Conservation (phyloP, 2,113 vertebrate species). For the Hippopotamus amphibius region DNA sequence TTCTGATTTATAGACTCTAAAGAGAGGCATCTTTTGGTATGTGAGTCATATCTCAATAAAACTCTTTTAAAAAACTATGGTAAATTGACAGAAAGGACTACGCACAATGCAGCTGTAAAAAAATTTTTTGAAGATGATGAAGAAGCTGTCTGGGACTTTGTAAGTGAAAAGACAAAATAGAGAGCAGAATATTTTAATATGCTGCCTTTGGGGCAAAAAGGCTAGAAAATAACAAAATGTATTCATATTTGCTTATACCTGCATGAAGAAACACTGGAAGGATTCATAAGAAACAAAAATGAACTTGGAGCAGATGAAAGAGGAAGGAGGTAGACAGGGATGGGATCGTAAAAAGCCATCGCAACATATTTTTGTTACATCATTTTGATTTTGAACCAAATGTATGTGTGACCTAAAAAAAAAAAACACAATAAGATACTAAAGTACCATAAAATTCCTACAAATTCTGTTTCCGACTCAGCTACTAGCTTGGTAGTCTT, state of each 20-base stretch:
- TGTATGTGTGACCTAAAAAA: background rate
- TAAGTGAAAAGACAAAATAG: background rate
- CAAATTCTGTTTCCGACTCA: background rate
- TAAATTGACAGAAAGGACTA: background rate
- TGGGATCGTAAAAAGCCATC: background rate
- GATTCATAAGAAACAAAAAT: background rate
- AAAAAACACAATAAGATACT: background rate
- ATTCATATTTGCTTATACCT: background rate
- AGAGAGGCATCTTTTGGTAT: background rate
- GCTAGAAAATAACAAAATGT: background rate
- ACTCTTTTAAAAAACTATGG: background rate
- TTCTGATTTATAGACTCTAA: background rate
- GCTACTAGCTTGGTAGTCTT: background rate
- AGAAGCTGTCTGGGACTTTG: background rate
- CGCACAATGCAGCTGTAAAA: background rate
- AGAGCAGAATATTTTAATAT: background rate
- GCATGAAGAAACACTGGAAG: background rate
- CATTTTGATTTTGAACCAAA: background rate
- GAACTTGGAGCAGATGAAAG: fast-evolving
- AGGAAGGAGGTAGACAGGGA: background rate
- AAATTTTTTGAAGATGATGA: background rate
- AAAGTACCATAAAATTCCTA: background rate
- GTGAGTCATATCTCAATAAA: background rate
- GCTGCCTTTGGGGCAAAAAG: background rate
- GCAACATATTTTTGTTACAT: background rate